These are phyloP conservation scores for Cepaea hortensis DNA, from an alignment of 2,888 invertebrate species.

Conservation along the genomic window DNA sequence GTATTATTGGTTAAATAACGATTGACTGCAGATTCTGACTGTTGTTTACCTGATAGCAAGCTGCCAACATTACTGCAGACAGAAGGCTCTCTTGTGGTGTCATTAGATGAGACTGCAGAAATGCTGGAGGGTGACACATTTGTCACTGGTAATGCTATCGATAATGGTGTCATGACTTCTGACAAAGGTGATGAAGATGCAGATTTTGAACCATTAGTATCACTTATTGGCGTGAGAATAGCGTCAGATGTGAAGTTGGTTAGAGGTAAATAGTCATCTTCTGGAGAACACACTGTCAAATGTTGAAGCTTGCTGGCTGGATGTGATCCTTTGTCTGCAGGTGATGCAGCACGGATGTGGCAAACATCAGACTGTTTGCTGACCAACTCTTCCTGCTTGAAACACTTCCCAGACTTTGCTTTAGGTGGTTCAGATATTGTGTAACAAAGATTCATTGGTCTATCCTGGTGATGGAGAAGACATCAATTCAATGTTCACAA, in stretches of 20 bases:
- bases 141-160: background rate
- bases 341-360: background rate
- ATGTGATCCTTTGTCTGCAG: background rate
- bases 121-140: background rate
- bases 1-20: background rate
- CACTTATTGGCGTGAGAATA: background rate
- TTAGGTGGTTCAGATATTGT: constrained; percentile 21
- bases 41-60: background rate
- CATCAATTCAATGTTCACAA: background rate
- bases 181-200: background rate
- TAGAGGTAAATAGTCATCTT: background rate
- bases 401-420: background rate
- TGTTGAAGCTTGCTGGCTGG: background rate
- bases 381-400: background rate
- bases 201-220: background rate
- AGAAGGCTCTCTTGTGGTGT: background rate
- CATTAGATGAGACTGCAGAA: background rate
- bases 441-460: constrained; percentile 41
- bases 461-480: constrained; percentile 33
- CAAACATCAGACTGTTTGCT: background rate
- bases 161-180: background rate
- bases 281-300: no score
- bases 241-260: background rate
- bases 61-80: background rate
- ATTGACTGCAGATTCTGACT: background rate